Evolutionary conservation across 2,888 invertebrate species (phyloP), one percentile per base, ranked within the genome.

Genomic region (Sphaerophoria rueppellii): DNA sequence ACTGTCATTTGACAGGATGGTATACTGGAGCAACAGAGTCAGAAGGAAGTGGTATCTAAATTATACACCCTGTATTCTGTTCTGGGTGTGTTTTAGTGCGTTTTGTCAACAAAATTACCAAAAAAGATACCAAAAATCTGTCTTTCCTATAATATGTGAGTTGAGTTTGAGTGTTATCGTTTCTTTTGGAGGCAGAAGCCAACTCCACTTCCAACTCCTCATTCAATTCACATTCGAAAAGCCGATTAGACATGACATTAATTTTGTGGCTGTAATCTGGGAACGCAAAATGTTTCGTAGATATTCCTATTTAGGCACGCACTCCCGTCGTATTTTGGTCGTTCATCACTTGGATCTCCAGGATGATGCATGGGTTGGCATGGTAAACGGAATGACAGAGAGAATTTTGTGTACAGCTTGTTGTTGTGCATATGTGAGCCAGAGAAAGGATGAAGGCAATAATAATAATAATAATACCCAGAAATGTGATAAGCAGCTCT

Each of bases 201-300:
- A 14, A 16, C 24, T 12, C 24, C 11, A 32, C 52, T 46, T 55
- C 60, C 69, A 75, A 61, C 83, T 76, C 24, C 24, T 24, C 80
- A 80, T 83, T 83, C 83, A 72, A 79, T 75, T 79, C 80, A 48
- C 75, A 71, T 83, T 83, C 80, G 80, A 57, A 83, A 83, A 83
- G 83, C 83, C 83, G 83, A 80, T 83, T 83, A 83, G 83, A 83
- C 80, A 83, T 83, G 80, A 80, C 83, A 83, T 83, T 83, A 83
- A 83, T 83, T 83, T 83, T 83, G 83, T 76, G 80, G 71, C 61
- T 83, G 83, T 83, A 83, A 83, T 83, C 83, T 80, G 83, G 55
- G 75, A 83, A 83, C 83, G 72, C 63, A 80, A 83, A 67, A 67
- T 67, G 67, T 65, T 65, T 65, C 65, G 12, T 34, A 55, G 12